phyloP scores from a whole-genome alignment of 2,888 invertebrate species.

The Mythimna pallens region DNA sequence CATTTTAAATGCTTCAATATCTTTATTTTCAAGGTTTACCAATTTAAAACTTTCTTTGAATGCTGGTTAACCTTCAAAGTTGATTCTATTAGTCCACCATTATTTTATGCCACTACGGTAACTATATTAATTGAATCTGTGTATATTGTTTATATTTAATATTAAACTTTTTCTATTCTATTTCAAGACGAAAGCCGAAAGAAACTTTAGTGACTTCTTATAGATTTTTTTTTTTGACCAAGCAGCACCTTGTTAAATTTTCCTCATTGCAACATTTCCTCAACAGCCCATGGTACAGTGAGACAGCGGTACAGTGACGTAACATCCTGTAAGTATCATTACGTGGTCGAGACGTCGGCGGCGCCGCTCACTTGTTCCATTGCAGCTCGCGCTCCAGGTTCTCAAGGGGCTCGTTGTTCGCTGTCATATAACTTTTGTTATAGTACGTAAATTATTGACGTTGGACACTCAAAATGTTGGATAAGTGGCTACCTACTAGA shows the following conservation, averaged over 20 bases:
- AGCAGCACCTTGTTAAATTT: too few relatives aligned
- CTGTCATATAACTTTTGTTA: slow-evolving; percentile 69
- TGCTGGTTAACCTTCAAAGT: too few relatives aligned
- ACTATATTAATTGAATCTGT: too few relatives aligned
- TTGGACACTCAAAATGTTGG: too few relatives aligned
- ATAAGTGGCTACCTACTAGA: too few relatives aligned
- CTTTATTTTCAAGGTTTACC: not conserved
- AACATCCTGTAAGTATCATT: slow-evolving; percentile 62
- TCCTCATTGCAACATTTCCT: not conserved
- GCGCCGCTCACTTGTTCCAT: slow-evolving; percentile 79
- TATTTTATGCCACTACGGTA: too few relatives aligned
- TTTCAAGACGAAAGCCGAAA: too few relatives aligned
- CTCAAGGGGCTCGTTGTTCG: slow-evolving; percentile 89
- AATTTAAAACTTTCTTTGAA: not conserved
- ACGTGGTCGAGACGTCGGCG: slow-evolving; percentile 51
- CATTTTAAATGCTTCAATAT: not conserved
- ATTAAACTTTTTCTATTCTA: too few relatives aligned
- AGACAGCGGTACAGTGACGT: slow-evolving; percentile 33
- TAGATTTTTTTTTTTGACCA: too few relatives aligned
- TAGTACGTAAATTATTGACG: not conserved
- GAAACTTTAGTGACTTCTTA: too few relatives aligned
- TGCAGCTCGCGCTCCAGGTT: slow-evolving; percentile 88
- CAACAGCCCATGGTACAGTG: slow-evolving; percentile 34
- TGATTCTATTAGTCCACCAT: too few relatives aligned
- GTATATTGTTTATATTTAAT: too few relatives aligned